Percentiles rank a stretch among this genome's conserved stretches.
Evolutionary conservation across 2,113 vertebrate species (phyloP).

Genomic region (Triplophysa rosa): DNA sequence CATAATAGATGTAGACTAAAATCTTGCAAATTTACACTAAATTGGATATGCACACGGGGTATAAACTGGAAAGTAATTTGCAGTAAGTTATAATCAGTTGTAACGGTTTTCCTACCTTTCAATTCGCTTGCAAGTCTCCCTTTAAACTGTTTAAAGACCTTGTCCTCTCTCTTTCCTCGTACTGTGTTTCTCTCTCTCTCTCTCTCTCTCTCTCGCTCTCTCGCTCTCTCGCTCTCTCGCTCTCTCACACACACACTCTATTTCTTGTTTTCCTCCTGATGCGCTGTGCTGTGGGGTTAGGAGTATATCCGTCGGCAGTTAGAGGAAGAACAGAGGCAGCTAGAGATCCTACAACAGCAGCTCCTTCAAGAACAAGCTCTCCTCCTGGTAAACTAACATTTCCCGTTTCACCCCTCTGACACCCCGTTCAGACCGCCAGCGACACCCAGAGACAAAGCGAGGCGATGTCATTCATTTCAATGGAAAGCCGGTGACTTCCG

Average conservation of each 20-base stretch:
- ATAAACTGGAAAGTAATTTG: neutral
- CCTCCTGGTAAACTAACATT: conserved; percentile 88
- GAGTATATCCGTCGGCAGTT: conserved; percentile 99
- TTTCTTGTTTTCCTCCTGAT: conserved; percentile 44
- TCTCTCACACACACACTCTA: conserved; percentile 3
- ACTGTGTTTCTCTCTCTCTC: conserved; percentile 29
- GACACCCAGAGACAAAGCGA: no score
- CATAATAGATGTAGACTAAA: neutral
- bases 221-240: conserved; percentile 25
- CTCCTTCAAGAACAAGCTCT: conserved; percentile 98
- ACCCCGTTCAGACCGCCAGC: no score
- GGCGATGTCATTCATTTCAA: no score
- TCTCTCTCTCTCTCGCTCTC: conserved; percentile 23
- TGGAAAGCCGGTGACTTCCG: neutral
- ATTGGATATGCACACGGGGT: no score
- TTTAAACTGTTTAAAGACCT: conserved; percentile 42
- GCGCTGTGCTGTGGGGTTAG: conserved; percentile 74
- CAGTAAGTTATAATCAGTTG: neutral
- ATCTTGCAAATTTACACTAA: no score
- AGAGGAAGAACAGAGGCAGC: conserved; percentile 99
- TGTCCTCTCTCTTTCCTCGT: conserved; percentile 32
- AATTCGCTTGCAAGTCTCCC: conserved; percentile 39
- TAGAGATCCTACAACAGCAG: conserved; percentile 99
- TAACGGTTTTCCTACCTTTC: neutral
- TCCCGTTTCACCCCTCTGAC: conserved; percentile 6